These are phyloP conservation scores for Dendroctonus valens DNA, from an alignment of 1,140 invertebrate species.

Conservation along the genomic window DNA sequence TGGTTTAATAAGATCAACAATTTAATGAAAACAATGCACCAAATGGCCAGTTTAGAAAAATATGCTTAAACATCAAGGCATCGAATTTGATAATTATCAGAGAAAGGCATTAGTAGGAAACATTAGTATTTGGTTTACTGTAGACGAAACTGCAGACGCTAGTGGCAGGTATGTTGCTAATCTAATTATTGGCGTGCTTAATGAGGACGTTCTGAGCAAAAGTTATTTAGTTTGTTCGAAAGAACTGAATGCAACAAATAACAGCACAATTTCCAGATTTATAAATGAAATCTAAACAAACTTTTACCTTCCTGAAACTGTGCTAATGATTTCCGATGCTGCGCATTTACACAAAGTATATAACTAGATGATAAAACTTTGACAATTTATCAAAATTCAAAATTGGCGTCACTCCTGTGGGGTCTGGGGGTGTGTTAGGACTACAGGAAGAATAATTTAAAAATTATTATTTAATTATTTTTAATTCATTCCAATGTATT, in stretches of 20 bases:
- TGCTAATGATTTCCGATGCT: neutral
- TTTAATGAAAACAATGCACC: no score
- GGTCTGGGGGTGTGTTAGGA: no score
- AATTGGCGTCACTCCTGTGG: no score
- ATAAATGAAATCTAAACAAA: conserved; percentile 6
- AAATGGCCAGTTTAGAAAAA: no score
- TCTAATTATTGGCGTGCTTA: conserved; percentile 8
- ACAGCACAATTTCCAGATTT: conserved; percentile 6
- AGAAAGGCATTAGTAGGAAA: conserved; percentile 1
- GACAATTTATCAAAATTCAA: no score
- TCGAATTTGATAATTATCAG: neutral
- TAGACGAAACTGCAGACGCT: conserved; percentile 8
- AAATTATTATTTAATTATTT: no score
- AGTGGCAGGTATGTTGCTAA: conserved; percentile 8
- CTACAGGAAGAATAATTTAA: no score
- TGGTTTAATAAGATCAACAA: no score
- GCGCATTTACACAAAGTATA: no score
- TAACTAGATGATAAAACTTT: no score
- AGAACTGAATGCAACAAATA: conserved; percentile 7
- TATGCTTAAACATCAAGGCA: no score
- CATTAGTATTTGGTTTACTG: neutral
- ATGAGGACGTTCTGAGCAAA: conserved; percentile 1
- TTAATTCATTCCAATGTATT: no score
- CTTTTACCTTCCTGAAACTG: neutral
- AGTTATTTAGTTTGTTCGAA: neutral